Evolutionary conservation across 2,113 vertebrate species (phyloP).

Genomic region (Recurvirostra avosetta): DNA sequence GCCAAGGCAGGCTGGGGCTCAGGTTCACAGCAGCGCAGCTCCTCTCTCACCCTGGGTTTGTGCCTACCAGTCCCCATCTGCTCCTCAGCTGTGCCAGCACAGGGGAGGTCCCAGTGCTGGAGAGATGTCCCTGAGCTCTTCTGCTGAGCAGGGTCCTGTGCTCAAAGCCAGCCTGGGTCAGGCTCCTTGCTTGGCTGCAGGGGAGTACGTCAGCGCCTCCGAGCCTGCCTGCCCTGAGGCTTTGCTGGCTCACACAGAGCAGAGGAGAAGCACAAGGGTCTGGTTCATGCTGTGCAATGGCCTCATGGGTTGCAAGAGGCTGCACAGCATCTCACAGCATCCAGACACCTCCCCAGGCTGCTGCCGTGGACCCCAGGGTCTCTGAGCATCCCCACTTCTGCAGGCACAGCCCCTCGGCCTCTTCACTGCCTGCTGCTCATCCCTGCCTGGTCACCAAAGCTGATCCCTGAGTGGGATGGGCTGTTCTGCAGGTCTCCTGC

Average conservation of each 20-base stretch:
- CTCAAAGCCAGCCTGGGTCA: not conserved
- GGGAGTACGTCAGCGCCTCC: fast-evolving
- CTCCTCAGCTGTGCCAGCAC: not conserved
- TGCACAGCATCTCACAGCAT: not conserved
- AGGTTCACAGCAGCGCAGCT: not conserved
- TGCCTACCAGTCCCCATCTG: not conserved
- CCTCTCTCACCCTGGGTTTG: not conserved
- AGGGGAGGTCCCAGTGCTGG: not conserved
- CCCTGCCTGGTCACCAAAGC: not conserved
- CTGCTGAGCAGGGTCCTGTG: not conserved
- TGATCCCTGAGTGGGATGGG: not conserved
- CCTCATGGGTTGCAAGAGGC: not conserved
- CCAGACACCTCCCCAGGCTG: not conserved
- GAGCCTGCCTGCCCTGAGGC: not conserved
- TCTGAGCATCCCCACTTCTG: not conserved
- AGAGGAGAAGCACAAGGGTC: not conserved
- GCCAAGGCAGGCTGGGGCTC: not conserved
- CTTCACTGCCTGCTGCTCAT: not conserved
- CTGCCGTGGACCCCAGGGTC: fast-evolving
- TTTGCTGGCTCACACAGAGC: not conserved
- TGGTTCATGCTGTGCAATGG: not conserved
- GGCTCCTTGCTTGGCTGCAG: not conserved
- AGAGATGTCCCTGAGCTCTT: not conserved
- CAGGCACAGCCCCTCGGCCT: too few relatives aligned
- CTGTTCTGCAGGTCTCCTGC: not conserved